These are phyloP conservation scores for Hedya salicella DNA, from an alignment of 2,888 invertebrate genomes.

Conservation along the genomic window DNA sequence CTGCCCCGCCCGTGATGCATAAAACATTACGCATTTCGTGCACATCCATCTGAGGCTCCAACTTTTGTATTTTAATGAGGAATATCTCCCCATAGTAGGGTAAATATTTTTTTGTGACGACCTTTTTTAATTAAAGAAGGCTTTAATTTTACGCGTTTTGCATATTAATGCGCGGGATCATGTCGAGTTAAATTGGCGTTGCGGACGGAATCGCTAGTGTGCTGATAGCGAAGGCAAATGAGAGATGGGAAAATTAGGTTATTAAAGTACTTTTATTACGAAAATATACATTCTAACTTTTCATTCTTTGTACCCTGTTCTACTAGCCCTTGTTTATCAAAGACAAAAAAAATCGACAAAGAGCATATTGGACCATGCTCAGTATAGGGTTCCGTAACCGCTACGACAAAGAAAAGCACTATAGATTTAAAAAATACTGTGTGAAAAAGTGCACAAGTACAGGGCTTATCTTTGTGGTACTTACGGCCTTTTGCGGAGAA, in stretches of 20 bases:
- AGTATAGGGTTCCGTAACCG: no score
- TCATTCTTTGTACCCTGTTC: no score
- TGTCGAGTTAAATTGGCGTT: slow-evolving; percentile 41
- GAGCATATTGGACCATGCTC: no score
- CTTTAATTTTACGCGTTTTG: slow-evolving; percentile 40
- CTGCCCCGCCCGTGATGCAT: slow-evolving; percentile 67
- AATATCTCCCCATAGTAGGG: slow-evolving; percentile 36
- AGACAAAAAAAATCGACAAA: no score
- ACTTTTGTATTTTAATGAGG: slow-evolving; percentile 64
- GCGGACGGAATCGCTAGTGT: slow-evolving; percentile 35
- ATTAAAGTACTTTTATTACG: neutral
- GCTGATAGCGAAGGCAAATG: slow-evolving; percentile 16
- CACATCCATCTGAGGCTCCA: slow-evolving; percentile 59
- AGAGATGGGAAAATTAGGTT: neutral
- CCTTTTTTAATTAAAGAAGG: slow-evolving; percentile 44
- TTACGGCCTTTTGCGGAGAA: no score
- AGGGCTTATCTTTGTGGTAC: no score
- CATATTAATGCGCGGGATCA: slow-evolving; percentile 34
- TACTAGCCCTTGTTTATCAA: no score
- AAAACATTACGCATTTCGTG: slow-evolving; percentile 67
- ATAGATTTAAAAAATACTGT: no score
- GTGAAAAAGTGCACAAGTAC: no score
- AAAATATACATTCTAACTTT: neutral
- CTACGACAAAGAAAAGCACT: no score
- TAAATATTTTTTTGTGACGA: slow-evolving; percentile 39